A percentile compares a stretch with the other conserved stretches of the same genome.
Evolutionary conservation across 2,888 invertebrate genomes (phyloP).

Genomic region (Dinocampus coccinellae): DNA sequence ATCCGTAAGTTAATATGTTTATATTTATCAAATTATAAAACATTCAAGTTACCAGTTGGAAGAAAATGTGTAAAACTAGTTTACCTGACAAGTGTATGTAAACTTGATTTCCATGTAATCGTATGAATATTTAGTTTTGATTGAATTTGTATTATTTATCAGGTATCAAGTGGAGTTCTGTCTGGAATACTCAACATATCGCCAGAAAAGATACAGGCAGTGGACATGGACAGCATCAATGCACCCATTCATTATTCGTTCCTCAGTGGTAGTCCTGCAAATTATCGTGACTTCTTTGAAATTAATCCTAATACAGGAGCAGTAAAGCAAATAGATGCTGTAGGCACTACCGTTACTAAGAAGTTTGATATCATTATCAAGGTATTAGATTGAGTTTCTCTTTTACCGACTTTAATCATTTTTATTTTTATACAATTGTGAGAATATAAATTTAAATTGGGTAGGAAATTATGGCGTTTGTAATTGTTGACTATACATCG

Average conservation of each 20-base stretch:
- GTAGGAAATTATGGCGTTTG: background rate
- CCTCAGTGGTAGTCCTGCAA: constrained; percentile 82
- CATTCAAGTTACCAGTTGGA: background rate
- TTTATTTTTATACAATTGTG: background rate
- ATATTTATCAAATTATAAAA: background rate
- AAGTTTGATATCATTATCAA: constrained; percentile 86
- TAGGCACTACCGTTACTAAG: constrained; percentile 84
- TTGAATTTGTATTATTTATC: constrained; percentile 35
- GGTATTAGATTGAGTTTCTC: constrained; percentile 68
- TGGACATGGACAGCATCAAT: constrained; percentile 90
- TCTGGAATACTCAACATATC: constrained; percentile 86
- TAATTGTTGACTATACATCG: background rate
- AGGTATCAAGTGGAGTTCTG: constrained; percentile 86
- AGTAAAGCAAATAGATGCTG: constrained; percentile 83
- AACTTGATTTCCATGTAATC: background rate
- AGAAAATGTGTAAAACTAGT: background rate
- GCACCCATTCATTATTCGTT: constrained; percentile 87
- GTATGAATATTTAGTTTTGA: constrained; percentile 17
- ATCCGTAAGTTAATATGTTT: constrained; percentile 75
- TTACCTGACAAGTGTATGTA: background rate
- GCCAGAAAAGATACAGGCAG: constrained; percentile 91
- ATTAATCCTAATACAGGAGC: constrained; percentile 86
- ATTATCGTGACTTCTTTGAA: constrained; percentile 84
- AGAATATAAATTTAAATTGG: background rate
- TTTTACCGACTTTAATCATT: background rate